Percentiles rank a stretch among this genome's conserved stretches.
phyloP scores from a whole-genome alignment of 2,113 vertebrate species.

The Hippocampus guttulatus region DNA sequence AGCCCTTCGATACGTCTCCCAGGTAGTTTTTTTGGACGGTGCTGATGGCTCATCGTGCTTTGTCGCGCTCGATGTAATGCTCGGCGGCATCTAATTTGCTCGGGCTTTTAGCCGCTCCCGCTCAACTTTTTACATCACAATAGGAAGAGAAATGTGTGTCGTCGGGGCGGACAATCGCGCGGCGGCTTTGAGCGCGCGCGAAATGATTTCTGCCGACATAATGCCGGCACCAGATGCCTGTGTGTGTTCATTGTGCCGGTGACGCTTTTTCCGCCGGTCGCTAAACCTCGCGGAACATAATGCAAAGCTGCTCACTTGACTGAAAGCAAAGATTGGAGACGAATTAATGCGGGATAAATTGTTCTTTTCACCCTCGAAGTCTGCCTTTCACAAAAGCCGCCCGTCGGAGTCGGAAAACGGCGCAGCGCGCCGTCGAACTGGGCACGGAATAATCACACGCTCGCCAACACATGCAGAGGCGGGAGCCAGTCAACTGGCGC shows the following conservation, averaged over 20 bases:
- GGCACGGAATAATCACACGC: background rate
- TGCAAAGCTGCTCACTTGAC: constrained; percentile 25
- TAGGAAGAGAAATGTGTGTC: constrained; percentile 38
- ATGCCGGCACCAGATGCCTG: constrained; percentile 39
- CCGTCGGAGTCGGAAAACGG: background rate
- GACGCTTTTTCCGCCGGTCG: constrained; percentile 38
- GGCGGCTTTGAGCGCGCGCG: constrained; percentile 38
- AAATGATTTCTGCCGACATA: constrained; percentile 44
- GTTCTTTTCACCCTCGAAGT: background rate
- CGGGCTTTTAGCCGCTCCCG: constrained; percentile 27
- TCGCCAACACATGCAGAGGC: background rate
- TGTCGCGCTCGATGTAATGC: constrained; percentile 31
- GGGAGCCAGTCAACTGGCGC: background rate
- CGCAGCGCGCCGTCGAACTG: background rate
- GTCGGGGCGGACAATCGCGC: constrained; percentile 45
- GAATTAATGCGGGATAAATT: background rate
- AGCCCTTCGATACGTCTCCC: constrained; percentile 8
- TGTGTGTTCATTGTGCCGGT: constrained; percentile 40
- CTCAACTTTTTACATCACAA: constrained; percentile 46
- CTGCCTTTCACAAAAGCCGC: background rate
- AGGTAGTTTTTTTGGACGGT: constrained; percentile 37
- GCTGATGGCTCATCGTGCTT: constrained; percentile 28
- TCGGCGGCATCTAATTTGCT: constrained; percentile 46
- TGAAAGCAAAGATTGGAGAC: constrained; percentile 15
- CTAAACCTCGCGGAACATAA: constrained; percentile 34